These are phyloP conservation scores for Anseranas semipalmata DNA, from an alignment of 2,113 vertebrate species.

Conservation along the genomic window DNA sequence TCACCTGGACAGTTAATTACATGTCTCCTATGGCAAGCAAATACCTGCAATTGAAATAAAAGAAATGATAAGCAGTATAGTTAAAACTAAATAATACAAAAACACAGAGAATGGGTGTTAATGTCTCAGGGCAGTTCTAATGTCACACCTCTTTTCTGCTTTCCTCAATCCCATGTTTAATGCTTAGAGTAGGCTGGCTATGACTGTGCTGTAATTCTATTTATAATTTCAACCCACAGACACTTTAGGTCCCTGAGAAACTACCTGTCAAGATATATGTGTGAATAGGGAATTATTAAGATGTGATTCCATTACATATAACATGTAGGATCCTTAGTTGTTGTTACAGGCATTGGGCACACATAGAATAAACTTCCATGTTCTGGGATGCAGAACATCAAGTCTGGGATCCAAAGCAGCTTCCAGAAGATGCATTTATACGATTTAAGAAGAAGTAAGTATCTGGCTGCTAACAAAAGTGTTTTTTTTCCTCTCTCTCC, in stretches of 20 bases:
- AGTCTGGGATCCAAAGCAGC: not conserved
- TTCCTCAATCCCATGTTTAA: not conserved
- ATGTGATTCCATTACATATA: not conserved
- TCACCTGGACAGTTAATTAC: not conserved
- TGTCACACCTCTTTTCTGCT: not conserved
- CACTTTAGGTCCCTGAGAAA: not conserved
- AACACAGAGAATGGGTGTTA: not conserved
- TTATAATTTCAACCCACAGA: fast-evolving
- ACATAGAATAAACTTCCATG: not conserved
- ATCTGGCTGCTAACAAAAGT: not conserved
- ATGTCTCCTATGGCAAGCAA: not conserved
- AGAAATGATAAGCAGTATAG: not conserved
- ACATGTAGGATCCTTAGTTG: not conserved
- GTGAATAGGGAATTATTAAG: not conserved
- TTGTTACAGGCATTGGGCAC: not conserved
- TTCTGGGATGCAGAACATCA: not conserved
- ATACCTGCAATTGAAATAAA: not conserved
- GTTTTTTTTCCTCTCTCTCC: not conserved
- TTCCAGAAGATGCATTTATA: not conserved
- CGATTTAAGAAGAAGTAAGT: not conserved
- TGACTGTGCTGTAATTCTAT: not conserved
- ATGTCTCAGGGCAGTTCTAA: not conserved
- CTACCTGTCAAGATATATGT: not conserved
- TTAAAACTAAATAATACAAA: not conserved
- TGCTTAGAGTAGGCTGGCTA: not conserved